A percentile compares a stretch with the other conserved stretches of the same genome.
These are phyloP conservation scores for Palloptera scutellata DNA, from an alignment of 2,888 invertebrate species.

Conservation along the genomic window DNA sequence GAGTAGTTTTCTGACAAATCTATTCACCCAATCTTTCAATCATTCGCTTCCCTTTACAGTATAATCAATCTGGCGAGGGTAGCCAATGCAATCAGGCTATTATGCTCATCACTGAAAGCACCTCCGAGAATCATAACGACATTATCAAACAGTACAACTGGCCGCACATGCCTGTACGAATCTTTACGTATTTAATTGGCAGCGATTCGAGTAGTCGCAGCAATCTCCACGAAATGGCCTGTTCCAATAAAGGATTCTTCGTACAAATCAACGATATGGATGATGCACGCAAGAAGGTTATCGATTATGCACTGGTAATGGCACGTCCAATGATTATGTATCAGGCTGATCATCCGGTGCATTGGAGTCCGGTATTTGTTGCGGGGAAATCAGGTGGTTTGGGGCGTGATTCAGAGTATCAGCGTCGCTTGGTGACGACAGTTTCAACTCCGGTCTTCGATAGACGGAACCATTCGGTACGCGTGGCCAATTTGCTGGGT, in stretches of 20 bases:
- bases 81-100: conserved; percentile 98
- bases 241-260: conserved; percentile 88
- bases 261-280: conserved; percentile 88
- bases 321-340: conserved; percentile 96
- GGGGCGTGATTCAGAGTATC: conserved; percentile 63
- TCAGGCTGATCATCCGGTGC: conserved; percentile 87
- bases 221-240: conserved; percentile 94
- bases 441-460: conserved; percentile 95
- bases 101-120: conserved; percentile 95
- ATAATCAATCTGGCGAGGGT: conserved; percentile 84
- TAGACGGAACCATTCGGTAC: conserved; percentile 86
- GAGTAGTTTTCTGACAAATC: not conserved
- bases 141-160: conserved; percentile 85
- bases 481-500: conserved; percentile 91
- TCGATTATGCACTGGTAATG: conserved; percentile 94
- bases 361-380: conserved; percentile 94
- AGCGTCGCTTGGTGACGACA: conserved; percentile 88
- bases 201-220: conserved; percentile 87
- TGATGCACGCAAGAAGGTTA: conserved; percentile 90
- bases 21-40: conserved; percentile 14
- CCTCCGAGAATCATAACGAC: conserved; percentile 74
- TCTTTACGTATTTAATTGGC: conserved; percentile 96
- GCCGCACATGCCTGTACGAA: conserved; percentile 92
- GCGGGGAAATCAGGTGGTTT: conserved; percentile 76
- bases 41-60: conserved; percentile 65